Conservation (phyloP, 2,888 invertebrate species). For the Phytoseiulus persimilis region DNA sequence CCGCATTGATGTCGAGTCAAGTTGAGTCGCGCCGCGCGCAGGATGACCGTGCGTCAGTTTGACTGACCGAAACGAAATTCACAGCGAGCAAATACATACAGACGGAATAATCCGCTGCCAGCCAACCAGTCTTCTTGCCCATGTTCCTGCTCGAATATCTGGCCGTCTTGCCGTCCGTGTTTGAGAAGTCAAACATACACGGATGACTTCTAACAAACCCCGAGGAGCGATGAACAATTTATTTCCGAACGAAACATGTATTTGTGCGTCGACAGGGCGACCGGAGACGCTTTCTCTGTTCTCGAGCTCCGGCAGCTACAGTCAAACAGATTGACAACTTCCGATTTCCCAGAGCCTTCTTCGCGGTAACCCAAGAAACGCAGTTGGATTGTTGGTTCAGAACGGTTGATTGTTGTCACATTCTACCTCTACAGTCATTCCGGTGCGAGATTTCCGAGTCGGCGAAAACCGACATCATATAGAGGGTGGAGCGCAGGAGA, state of each 20-base stretch:
- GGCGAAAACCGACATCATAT: too few species aligned
- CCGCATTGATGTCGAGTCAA: background rate
- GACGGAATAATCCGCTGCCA: background rate
- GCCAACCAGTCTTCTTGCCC: background rate
- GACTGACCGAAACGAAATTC: background rate
- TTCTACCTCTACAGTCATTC: too few species aligned
- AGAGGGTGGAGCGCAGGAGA: too few species aligned
- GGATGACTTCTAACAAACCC: background rate
- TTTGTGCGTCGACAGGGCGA: background rate
- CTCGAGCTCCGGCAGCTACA: background rate
- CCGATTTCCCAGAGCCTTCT: background rate
- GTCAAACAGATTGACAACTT: background rate
- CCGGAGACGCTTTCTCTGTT: background rate
- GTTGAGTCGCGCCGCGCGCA: background rate
- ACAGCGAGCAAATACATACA: background rate
- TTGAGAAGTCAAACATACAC: background rate
- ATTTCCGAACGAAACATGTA: background rate
- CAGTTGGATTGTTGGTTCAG: background rate
- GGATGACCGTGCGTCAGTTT: background rate
- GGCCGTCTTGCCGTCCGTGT: background rate
- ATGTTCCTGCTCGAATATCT: background rate
- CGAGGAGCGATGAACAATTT: background rate
- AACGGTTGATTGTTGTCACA: too few species aligned
- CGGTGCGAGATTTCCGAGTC: too few species aligned
- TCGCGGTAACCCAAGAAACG: background rate